phyloP scores from a whole-genome alignment of 2,797 vertebrate genomes.

The Semaprochilodus insignis region DNA sequence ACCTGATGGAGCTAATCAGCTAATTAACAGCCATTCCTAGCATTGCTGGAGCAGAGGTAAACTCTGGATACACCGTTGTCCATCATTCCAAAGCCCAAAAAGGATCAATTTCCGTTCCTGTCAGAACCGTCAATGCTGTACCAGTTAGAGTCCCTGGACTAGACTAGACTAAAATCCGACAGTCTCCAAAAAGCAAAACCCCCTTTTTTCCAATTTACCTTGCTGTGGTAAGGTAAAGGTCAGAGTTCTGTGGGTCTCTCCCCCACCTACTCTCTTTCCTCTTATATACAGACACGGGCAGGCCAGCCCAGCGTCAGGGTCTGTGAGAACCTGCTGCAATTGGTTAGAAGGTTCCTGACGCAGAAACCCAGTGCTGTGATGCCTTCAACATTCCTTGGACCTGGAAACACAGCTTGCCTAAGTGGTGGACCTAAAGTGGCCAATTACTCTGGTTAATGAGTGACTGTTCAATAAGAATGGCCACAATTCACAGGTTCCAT shows the following conservation, averaged over 20 bases:
- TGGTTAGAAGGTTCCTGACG: slow-evolving; percentile 61
- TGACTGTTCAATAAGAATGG: slow-evolving; percentile 33
- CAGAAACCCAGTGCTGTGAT: slow-evolving; percentile 26
- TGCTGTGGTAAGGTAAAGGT: slow-evolving; percentile 24
- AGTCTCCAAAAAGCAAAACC: not conserved
- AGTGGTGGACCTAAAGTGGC: slow-evolving; percentile 29
- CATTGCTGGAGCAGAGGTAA: too few species aligned
- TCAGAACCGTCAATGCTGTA: not conserved
- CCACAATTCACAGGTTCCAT: slow-evolving; percentile 55
- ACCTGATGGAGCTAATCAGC: not conserved
- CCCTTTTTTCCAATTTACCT: slow-evolving; percentile 63
- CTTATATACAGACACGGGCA: slow-evolving; percentile 65
- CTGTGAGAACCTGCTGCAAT: slow-evolving; percentile 35
- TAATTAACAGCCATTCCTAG: not conserved
- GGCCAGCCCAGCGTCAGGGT: not conserved
- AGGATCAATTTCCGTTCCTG: not conserved
- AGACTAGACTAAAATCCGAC: too few species aligned
- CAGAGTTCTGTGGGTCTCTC: slow-evolving; percentile 33
- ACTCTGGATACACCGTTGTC: too few species aligned
- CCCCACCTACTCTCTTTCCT: slow-evolving; percentile 28
- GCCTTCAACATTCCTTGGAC: slow-evolving; percentile 72
- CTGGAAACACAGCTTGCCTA: slow-evolving; percentile 66
- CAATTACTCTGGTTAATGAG: slow-evolving; percentile 61
- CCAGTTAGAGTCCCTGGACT: not conserved
- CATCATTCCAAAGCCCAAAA: too few species aligned